Conservation (phyloP, 2,113 vertebrate genomes). For the Petrocephalus zakoni region DNA sequence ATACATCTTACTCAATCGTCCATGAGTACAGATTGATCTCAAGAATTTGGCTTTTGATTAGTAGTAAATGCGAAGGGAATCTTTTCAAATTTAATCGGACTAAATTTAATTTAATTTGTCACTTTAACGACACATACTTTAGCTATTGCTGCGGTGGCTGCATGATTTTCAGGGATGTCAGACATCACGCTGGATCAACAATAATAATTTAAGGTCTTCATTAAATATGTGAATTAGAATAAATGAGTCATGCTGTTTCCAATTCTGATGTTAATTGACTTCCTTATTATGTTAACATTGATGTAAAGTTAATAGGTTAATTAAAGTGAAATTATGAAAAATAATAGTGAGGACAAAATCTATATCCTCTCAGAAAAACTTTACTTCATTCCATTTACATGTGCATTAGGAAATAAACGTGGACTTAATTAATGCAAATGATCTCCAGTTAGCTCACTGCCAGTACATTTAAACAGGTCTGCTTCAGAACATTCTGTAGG, state of each 20-base stretch:
- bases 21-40: background rate
- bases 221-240: background rate
- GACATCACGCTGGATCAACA: background rate
- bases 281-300: background rate
- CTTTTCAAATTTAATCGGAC: background rate
- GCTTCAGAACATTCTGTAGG: background rate
- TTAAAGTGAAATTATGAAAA: constrained; percentile 2
- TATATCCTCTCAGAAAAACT: background rate
- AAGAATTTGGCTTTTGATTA: background rate
- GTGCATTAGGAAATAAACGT: background rate
- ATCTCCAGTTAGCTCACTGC: background rate
- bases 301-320: constrained; percentile 7
- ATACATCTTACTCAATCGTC: background rate
- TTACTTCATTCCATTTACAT: background rate
- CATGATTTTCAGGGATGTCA: background rate
- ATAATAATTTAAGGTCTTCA: background rate
- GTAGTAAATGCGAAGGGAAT: background rate
- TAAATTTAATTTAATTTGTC: background rate
- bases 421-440: background rate
- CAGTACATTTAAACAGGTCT: background rate
- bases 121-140: background rate
- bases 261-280: background rate
- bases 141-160: background rate
- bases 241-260: background rate
- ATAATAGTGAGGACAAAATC: background rate